Conservation (phyloP, 2,113 vertebrate genomes). For the Crotalus tigris region DNA sequence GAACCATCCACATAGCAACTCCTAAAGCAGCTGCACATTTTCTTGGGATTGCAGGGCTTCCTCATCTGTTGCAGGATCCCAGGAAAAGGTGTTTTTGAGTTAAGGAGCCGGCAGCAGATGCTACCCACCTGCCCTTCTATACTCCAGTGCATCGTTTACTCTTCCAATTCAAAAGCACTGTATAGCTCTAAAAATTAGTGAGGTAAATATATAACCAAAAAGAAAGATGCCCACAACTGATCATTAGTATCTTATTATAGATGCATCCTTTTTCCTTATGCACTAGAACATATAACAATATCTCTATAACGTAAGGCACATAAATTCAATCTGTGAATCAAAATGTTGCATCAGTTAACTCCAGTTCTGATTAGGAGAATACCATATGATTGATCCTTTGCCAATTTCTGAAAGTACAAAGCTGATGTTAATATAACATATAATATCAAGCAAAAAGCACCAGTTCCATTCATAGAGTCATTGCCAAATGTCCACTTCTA, state of each 20-base stretch:
- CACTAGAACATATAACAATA: background rate
- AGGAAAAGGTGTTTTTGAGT: background rate
- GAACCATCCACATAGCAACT: background rate
- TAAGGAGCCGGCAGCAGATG: background rate
- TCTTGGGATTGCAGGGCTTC: background rate
- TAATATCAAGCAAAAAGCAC: constrained; percentile 37
- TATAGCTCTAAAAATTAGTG: background rate
- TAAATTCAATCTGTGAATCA: background rate
- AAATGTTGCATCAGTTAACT: background rate
- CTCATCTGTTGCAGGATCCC: background rate
- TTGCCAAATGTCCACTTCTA: constrained; percentile 58
- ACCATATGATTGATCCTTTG: constrained; percentile 1
- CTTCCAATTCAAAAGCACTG: background rate
- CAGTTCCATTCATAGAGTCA: constrained; percentile 42
- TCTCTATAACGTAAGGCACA: background rate
- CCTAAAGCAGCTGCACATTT: background rate
- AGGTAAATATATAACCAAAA: background rate
- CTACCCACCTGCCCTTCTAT: background rate
- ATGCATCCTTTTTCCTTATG: background rate
- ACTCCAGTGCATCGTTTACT: background rate
- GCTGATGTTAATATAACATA: constrained; percentile 27
- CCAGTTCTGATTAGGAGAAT: background rate
- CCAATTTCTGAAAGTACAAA: constrained; percentile 43
- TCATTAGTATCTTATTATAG: background rate
- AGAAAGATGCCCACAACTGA: background rate